These are phyloP conservation scores for Schizopygopsis malacanthus DNA, from an alignment of 2,797 vertebrate genomes.

Conservation along the genomic window DNA sequence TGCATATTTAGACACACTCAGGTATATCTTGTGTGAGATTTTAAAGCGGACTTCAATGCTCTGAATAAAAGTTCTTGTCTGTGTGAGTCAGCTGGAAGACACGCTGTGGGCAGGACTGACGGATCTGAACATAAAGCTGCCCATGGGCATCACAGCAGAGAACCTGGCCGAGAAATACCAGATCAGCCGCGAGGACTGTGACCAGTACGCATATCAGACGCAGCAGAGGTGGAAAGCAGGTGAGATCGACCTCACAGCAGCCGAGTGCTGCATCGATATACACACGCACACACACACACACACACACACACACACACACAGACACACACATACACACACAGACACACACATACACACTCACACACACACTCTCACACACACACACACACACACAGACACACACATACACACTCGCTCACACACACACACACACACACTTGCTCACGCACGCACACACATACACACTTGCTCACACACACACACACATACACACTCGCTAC, in stretches of 20 bases:
- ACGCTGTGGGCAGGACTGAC: slow-evolving; percentile 88
- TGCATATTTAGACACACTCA: background rate
- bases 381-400: too few species aligned
- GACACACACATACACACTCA: too few species aligned
- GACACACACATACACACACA: too few species aligned
- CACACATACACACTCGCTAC: background rate
- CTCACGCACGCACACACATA: too few species aligned
- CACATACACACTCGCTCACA: too few species aligned
- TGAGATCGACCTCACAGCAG: slow-evolving; percentile 63
- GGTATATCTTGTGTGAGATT: background rate
- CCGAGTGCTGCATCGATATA: background rate
- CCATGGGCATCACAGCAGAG: slow-evolving; percentile 95
- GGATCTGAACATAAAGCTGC: slow-evolving; percentile 85
- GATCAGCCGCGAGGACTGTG: slow-evolving; percentile 89
- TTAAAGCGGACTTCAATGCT: background rate
- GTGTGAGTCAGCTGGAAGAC: slow-evolving; percentile 87
- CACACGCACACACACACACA: background rate
- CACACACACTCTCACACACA: too few species aligned
- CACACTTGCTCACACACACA: too few species aligned
- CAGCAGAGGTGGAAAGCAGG: slow-evolving; percentile 96
- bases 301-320: too few species aligned
- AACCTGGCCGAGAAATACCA: slow-evolving; percentile 90
- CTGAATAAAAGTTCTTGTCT: background rate
- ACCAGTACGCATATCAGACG: slow-evolving; percentile 84
- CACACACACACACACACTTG: background rate